A percentile compares a stretch with the other conserved stretches of the same genome.
Conservation (phyloP, 2,888 invertebrate genomes). For the Drosophila conformis region DNA sequence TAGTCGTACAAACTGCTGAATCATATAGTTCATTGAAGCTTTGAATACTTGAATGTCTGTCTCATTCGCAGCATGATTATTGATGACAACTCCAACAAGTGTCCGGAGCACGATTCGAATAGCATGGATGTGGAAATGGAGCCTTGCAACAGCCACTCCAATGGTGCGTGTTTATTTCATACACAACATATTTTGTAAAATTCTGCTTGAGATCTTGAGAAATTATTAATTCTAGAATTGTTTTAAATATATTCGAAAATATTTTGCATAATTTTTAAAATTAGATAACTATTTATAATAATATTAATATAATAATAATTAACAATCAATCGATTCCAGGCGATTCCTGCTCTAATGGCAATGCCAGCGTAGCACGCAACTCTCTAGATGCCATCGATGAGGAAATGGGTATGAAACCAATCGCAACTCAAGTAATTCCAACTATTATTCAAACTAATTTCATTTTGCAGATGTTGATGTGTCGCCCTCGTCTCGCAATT, state of each 20-base stretch:
- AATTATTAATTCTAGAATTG: background rate
- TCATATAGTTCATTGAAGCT: background rate
- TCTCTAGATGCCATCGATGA: conserved; percentile 88
- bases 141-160: conserved; percentile 84
- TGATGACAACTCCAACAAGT: conserved; percentile 86
- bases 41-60: background rate
- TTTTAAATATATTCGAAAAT: background rate
- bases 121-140: conserved; percentile 85
- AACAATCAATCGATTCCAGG: conserved; percentile 46
- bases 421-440: background rate
- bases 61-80: conserved; percentile 85
- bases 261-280: background rate
- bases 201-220: background rate
- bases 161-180: conserved; percentile 66
- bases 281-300: background rate
- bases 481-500: conserved; percentile 83
- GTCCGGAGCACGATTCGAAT: conserved; percentile 82
- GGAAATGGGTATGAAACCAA: conserved; percentile 88
- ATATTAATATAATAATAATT: too few relatives aligned
- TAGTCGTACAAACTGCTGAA: background rate
- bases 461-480: conserved; percentile 82
- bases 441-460: background rate
- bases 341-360: conserved; percentile 84
- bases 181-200: background rate
- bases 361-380: conserved; percentile 85